Evolutionary conservation across 2,113 vertebrate genomes (phyloP), one percentile per base, ranked within the genome.

Genomic region (Nothocercus julius): DNA sequence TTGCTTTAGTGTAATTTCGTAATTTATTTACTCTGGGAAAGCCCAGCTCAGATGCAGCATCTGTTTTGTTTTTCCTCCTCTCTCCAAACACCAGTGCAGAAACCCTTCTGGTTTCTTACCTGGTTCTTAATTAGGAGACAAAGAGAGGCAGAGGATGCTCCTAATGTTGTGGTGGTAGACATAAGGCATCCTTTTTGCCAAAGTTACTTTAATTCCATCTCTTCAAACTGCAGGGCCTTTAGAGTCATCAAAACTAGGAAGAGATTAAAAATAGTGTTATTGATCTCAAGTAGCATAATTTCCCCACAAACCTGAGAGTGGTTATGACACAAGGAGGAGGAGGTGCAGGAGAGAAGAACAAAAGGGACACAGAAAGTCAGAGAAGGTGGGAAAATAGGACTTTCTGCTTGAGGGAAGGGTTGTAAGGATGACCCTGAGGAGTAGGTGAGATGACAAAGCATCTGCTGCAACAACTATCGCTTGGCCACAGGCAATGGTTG

Each of bases 1-100:
- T 95, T 95, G 75, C 54, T 98, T 97, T 95, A 93, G 90, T n/a
- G n/a, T 82, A 97, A 96, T 97, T 97, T 96, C 92, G 74, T 88
- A 91, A 97, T 97, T 96, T 97, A 97, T 97, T 97, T 97, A 96
- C 93, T 94, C 74, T 68, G 89, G 90, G 92, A 97, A 96, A 95
- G 95, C 85, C 86, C 90, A 93, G 61, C 45, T 70, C 74, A 76
- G 81, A 87, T 47, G 61, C 64, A 87, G 78, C 81, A 96, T 95
- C 87, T 92, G 90, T 95, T 94, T 85, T 95, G 61, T 62, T 90
- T 82, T 75, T 24, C 34, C 27, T 86, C 11, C 58, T 84, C 61
- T 47, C 61, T 82, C 53, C 69, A 92, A 93, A 47, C 14, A 56
- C 42, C 83, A 90, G 25, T 7, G 62, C 56, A 47, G 34, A 87